Evolutionary conservation across 2,797 vertebrate species (phyloP).

Genomic region (Pangasius macronema): DNA sequence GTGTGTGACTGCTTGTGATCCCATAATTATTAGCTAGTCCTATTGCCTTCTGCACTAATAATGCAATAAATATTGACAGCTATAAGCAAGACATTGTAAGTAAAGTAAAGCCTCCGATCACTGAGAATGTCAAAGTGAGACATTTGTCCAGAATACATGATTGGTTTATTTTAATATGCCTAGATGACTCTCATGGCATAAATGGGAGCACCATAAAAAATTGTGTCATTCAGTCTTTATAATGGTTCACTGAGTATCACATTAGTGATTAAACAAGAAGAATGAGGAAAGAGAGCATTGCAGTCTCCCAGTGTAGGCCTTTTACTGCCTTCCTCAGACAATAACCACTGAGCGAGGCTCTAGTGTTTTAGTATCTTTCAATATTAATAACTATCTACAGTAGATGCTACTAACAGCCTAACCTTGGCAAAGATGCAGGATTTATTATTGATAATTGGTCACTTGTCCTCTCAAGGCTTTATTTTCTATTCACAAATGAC

Average conservation of each 20-base stretch:
- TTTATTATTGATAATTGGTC: conserved; percentile 26
- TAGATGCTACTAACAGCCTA: neutral
- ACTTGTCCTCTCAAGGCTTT: conserved; percentile 26
- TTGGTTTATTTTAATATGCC: conserved; percentile 77
- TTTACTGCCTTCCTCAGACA: neutral
- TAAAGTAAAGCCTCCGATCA: conserved; percentile 49
- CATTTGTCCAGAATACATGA: conserved; percentile 70
- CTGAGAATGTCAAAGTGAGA: conserved; percentile 64
- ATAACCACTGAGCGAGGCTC: neutral
- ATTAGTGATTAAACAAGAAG: conserved; percentile 70
- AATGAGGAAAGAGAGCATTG: conserved; percentile 56
- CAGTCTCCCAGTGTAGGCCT: conserved; percentile 58
- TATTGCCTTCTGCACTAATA: neutral
- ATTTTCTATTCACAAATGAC: conserved; percentile 21
- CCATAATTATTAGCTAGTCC: conserved; percentile 41
- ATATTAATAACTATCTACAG: neutral
- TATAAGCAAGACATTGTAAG: conserved; percentile 27
- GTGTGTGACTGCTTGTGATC: conserved; percentile 29
- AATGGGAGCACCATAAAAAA: conserved; percentile 74
- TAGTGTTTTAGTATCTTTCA: neutral
- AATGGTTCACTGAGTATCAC: conserved; percentile 73
- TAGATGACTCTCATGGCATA: conserved; percentile 75
- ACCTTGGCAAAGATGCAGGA: conserved; percentile 29
- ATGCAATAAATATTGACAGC: conserved; percentile 32
- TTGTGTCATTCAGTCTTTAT: conserved; percentile 72